phyloP scores from a whole-genome alignment of 2,113 vertebrate species.

The Sakesphorus luctuosus region DNA sequence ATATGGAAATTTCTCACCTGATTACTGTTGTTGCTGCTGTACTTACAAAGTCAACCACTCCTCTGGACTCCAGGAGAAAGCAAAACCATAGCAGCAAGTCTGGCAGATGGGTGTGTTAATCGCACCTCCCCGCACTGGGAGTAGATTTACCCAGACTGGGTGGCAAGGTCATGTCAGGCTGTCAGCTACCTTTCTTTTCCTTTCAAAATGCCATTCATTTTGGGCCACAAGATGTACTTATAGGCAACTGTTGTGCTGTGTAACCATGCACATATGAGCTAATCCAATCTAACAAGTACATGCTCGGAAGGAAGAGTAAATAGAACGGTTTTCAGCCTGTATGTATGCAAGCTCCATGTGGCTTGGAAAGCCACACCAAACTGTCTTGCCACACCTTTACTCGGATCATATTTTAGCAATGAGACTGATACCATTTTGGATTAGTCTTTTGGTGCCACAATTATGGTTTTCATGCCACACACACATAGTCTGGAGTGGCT shows the following conservation, averaged over 20 bases:
- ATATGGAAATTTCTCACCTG: neutral
- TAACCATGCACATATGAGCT: neutral
- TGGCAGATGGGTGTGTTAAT: neutral
- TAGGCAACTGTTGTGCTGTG: neutral
- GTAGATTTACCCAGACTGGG: neutral
- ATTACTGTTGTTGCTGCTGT: neutral
- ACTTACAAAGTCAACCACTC: neutral
- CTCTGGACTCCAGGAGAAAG: neutral
- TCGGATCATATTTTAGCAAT: neutral
- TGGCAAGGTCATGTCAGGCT: rapidly evolving
- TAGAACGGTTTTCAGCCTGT: neutral
- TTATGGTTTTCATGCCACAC: neutral
- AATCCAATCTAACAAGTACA: neutral
- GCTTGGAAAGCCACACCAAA: neutral
- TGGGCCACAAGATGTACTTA: neutral
- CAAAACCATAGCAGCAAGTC: neutral
- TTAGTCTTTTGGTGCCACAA: neutral
- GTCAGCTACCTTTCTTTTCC: neutral
- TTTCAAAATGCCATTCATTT: neutral
- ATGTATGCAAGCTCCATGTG: neutral
- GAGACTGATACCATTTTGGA: neutral
- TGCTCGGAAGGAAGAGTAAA: neutral
- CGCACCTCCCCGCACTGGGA: rapidly evolving
- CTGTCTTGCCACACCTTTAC: neutral
- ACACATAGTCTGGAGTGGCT: neutral